Evolutionary conservation across 2,113 vertebrate genomes (phyloP).

Genomic region (Sylvietta virens): DNA sequence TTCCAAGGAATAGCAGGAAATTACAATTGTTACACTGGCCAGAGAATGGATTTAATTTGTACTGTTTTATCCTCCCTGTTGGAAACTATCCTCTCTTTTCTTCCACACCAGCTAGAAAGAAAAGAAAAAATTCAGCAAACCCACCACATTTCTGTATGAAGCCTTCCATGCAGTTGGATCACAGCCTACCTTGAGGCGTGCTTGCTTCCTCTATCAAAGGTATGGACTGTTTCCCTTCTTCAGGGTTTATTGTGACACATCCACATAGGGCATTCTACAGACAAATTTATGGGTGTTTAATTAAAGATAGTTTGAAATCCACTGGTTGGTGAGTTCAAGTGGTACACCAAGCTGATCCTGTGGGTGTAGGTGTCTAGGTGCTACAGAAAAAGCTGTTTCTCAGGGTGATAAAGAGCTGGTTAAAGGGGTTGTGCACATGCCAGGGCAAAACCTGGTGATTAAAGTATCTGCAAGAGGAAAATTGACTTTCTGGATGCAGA

Average conservation of each 20-base stretch:
- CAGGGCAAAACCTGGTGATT: background rate
- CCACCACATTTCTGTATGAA: slow-evolving; percentile 25
- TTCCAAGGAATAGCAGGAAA: slow-evolving; percentile 66
- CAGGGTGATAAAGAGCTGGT: background rate
- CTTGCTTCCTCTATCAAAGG: background rate
- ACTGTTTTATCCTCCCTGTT: slow-evolving; percentile 61
- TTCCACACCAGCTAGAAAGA: slow-evolving; percentile 14
- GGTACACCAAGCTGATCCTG: background rate
- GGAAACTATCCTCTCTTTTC: slow-evolving; percentile 45
- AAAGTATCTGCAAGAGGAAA: background rate
- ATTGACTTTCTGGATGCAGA: background rate
- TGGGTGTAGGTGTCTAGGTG: background rate
- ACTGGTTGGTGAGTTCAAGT: background rate
- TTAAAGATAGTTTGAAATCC: background rate
- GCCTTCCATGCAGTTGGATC: background rate
- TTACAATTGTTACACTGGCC: slow-evolving; percentile 62
- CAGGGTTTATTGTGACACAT: background rate
- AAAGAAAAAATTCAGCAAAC: background rate
- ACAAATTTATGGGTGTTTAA: background rate
- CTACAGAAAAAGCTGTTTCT: background rate
- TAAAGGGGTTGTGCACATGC: background rate
- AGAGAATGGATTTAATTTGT: slow-evolving; percentile 68
- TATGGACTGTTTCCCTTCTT: background rate
- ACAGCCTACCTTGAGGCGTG: background rate
- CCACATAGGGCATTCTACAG: background rate